These are phyloP conservation scores for Taurulus bubalis DNA, from an alignment of 2,113 vertebrate genomes.

Conservation along the genomic window DNA sequence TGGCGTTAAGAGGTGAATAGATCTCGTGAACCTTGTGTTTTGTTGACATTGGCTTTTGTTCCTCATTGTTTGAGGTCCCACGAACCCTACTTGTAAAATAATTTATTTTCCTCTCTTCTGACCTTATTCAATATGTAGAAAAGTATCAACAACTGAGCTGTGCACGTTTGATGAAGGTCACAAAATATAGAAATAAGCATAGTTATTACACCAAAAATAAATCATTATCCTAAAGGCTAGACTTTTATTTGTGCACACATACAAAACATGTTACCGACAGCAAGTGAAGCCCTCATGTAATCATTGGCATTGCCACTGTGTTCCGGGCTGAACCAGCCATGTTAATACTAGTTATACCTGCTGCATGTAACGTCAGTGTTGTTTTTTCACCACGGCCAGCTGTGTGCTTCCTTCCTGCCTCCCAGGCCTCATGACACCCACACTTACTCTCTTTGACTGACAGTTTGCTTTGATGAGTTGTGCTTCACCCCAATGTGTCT, in stretches of 20 bases:
- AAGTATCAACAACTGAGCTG: neutral
- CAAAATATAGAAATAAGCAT: neutral
- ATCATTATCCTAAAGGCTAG: neutral
- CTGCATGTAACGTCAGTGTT: conserved; percentile 59
- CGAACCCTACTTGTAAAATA: neutral
- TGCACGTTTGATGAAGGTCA: neutral
- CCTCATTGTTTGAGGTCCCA: neutral
- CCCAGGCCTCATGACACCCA: conserved; percentile 53
- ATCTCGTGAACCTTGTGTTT: neutral
- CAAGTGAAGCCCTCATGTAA: neutral
- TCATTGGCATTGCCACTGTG: neutral
- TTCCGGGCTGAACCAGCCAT: conserved; percentile 16
- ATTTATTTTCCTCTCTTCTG: neutral
- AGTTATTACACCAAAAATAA: neutral
- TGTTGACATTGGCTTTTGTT: neutral
- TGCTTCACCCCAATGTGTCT: conserved; percentile 61
- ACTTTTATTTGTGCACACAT: neutral
- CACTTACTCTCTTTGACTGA: conserved; percentile 58
- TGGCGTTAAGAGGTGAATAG: neutral
- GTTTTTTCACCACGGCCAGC: conserved; percentile 70
- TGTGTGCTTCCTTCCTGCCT: conserved; percentile 75
- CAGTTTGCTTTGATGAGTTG: conserved; percentile 71
- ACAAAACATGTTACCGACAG: neutral
- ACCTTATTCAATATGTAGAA: neutral
- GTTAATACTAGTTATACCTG: conserved; percentile 69